phyloP scores from a whole-genome alignment of 2,113 vertebrate species.

The Buteo buteo region DNA sequence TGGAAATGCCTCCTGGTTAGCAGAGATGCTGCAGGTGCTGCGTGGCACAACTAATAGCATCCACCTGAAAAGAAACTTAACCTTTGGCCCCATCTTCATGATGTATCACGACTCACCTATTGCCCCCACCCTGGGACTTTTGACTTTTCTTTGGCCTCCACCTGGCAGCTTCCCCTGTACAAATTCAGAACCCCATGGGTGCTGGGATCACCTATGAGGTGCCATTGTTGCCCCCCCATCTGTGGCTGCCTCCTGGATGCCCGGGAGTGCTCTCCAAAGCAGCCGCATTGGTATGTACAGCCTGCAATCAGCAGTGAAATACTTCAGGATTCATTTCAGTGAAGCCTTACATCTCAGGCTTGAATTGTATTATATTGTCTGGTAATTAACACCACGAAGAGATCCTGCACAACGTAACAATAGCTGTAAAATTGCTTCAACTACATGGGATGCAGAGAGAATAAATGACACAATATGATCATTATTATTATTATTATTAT shows the following conservation, averaged over 20 bases:
- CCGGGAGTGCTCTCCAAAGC: background rate
- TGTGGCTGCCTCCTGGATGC: background rate
- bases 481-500: background rate
- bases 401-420: background rate
- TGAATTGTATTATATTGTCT: background rate
- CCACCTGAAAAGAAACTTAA: background rate
- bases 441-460: background rate
- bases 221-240: background rate
- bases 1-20: background rate
- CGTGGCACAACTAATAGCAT: background rate
- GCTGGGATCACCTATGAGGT: background rate
- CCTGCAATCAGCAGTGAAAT: background rate
- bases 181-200: background rate
- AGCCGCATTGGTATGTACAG: background rate
- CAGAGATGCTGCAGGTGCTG: background rate
- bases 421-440: constrained; percentile 40
- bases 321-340: background rate
- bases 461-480: background rate
- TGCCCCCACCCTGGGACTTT: background rate
- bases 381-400: background rate
- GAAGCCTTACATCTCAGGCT: background rate
- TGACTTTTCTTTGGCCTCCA: background rate
- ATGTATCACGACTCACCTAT: background rate
- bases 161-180: background rate
- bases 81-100: background rate